Evolutionary conservation across 2,888 invertebrate species (phyloP), one percentile per base, ranked within the genome.

Genomic region (Calliscelio sp.): DNA sequence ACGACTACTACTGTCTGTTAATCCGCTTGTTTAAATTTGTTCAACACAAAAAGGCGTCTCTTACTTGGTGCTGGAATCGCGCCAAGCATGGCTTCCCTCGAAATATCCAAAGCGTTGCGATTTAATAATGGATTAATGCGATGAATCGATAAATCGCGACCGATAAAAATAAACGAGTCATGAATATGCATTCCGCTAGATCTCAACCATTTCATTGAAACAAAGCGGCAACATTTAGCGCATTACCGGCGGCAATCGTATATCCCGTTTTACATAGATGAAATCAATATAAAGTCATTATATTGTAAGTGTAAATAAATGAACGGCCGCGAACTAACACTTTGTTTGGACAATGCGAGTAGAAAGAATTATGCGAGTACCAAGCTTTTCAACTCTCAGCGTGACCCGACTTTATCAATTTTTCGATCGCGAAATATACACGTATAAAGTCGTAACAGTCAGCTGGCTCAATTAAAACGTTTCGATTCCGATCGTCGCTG

Each of bases 141-240:
- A 78, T 78, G 65, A 78, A 85, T 85, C 85, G 79, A 81, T 85
- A 74, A 79, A 81, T 81, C 63, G 78, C 20, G 14, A 8, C 25
- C 32, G 78, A 68, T 81, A 81, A 81, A 81, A 81, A 79, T 79
- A 70, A 74, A 79, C 44, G 79, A 70, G 41, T 63, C 78, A 85
- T 85, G 81, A 85, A 85, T 85, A 85, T 81, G 81, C 80, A 85
- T 81, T 74, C 41, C 63, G 81, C 53, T 78, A 74, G 68, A 70
- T 75, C 74, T 81, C 73, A 41, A 63, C 53, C 41, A 35, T 70
- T 73, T 46, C 49, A 57, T 41, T 46, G 71, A 71, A 74, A 83
- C 84, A 75, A 70, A 81, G 78, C 68, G 57, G 73, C 55, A n/a
- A 61, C 68, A 71, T 81, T 81, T 73, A 63, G 35, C 61, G 81